Percentiles rank a stretch among this genome's conserved stretches.
These are phyloP conservation scores for Seira ritae DNA, from an alignment of 2,888 invertebrate genomes.

Conservation along the genomic window DNA sequence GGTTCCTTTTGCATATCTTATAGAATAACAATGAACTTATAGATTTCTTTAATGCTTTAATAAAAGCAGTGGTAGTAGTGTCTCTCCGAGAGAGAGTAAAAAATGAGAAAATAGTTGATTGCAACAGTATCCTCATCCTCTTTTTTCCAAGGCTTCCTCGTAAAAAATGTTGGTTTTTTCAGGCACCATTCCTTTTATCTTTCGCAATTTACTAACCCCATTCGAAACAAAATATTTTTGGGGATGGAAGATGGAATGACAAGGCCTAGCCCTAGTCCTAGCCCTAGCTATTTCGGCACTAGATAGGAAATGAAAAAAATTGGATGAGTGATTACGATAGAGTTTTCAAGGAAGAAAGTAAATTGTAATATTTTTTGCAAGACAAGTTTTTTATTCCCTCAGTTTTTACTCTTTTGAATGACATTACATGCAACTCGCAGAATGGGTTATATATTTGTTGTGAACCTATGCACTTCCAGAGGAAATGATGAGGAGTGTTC, in stretches of 20 bases:
- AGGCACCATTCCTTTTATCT: background rate
- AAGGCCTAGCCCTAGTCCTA: no score
- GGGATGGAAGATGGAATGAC: no score
- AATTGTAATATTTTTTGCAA: background rate
- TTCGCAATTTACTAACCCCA: background rate
- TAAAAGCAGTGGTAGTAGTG: background rate
- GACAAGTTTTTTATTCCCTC: background rate
- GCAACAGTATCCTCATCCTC: background rate
- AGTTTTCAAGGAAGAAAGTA: background rate
- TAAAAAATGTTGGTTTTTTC: background rate
- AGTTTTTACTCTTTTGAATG: background rate
- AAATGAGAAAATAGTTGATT: background rate
- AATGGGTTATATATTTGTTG: no score
- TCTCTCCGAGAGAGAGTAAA: background rate
- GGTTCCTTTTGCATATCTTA: background rate
- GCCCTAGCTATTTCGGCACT: no score
- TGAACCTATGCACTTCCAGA: background rate
- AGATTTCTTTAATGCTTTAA: slow-evolving; percentile 5
- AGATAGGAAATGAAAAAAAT: background rate
- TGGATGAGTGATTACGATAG: background rate
- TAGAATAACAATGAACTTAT: background rate
- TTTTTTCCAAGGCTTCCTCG: no score
- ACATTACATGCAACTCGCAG: background rate
- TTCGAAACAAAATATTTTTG: background rate
- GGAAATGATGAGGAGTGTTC: background rate